Evolutionary conservation across 2,888 invertebrate species (phyloP).

Genomic region (Neria commutata): DNA sequence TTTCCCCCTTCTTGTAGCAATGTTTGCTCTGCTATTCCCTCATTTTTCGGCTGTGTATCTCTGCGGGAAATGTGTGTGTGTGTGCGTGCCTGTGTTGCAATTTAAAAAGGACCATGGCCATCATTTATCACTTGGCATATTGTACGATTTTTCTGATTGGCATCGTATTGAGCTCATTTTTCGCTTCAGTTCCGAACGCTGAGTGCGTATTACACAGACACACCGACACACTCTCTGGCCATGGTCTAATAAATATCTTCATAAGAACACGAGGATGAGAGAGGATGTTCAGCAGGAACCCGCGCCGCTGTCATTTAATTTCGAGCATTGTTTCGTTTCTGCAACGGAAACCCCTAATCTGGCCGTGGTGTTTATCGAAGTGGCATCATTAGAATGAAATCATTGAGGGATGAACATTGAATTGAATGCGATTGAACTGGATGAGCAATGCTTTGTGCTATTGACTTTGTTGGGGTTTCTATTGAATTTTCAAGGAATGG

Average conservation of each 20-base stretch:
- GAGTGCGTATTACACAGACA: constrained; percentile 45
- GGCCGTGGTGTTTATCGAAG: constrained; percentile 50
- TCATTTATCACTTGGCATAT: constrained; percentile 60
- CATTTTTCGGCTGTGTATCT: constrained; percentile 24
- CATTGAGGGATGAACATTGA: constrained; percentile 41
- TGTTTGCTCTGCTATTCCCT: constrained; percentile 32
- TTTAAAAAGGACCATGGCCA: constrained; percentile 48
- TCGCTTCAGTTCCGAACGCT: constrained; percentile 47
- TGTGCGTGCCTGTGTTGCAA: constrained; percentile 13
- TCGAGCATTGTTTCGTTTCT: constrained; percentile 52
- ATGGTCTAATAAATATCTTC: constrained; percentile 50
- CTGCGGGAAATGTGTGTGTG: constrained; percentile 22
- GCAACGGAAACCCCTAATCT: constrained; percentile 59
- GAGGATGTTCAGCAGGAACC: constrained; percentile 48
- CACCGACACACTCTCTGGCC: too few species aligned
- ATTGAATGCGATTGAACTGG: too few species aligned
- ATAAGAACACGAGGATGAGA: constrained; percentile 39
- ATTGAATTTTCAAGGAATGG: constrained; percentile 9
- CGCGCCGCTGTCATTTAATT: constrained; percentile 54
- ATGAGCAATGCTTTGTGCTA: constrained; percentile 31
- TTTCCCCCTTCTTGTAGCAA: constrained; percentile 17
- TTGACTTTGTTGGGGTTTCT: constrained; percentile 30
- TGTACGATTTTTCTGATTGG: constrained; percentile 54
- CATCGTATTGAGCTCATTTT: constrained; percentile 53
- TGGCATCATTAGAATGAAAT: constrained; percentile 44